Base-by-base conservation (phyloP, 2,113 vertebrate genomes). In the Macquaria ambigua region DNA sequence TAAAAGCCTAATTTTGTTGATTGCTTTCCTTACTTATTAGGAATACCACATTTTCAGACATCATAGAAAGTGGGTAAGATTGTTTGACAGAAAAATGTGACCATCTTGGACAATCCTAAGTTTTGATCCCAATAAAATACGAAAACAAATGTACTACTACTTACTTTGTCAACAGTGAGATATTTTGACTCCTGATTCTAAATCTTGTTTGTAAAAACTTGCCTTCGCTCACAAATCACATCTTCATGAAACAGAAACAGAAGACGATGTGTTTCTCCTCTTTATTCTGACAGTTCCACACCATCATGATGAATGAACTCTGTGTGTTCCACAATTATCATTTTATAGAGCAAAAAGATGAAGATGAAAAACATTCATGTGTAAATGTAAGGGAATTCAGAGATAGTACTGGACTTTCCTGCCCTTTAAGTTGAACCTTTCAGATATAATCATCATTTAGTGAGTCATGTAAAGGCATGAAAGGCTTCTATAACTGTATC, bases 401-500 rank as follows among this genome's bases (percentile, higher is more conserved):
- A 66, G 43, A 58, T 15, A 41, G 37, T 31, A 5, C 25, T 77
- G 86, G 81, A 89, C 62, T 91, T 92, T 85, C 73, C 62, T 85
- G 86, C 76, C 87, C 89, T 94, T 92, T 92, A 62, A 25, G 18
- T 10, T 73, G 9, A 86, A 79, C 28, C 4, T 84, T 86, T 80
- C 62, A 73, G 9, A 67, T 39, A 4, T 8, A 34, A 10, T 75
- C 53, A 56, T 56, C 21, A 37, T 28, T 21, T 3, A 20, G 23
- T 93, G 89, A 93, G 48, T 93, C 89, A 93, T 41, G 15, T 16
- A n/a, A n/a, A n/a, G n/a, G n/a, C n/a, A 46, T 62, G 58, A 84
- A 16, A 72, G 14, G 34, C 6, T 2, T 63, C 5, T 46, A 23
- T 8, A 23, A 25, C 37, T 69, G 28, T 31, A 75, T 77, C 55